Percentiles rank a stretch among this genome's conserved stretches.
Conservation (phyloP, 2,113 vertebrate species). For the Sapayoa aenigma region DNA sequence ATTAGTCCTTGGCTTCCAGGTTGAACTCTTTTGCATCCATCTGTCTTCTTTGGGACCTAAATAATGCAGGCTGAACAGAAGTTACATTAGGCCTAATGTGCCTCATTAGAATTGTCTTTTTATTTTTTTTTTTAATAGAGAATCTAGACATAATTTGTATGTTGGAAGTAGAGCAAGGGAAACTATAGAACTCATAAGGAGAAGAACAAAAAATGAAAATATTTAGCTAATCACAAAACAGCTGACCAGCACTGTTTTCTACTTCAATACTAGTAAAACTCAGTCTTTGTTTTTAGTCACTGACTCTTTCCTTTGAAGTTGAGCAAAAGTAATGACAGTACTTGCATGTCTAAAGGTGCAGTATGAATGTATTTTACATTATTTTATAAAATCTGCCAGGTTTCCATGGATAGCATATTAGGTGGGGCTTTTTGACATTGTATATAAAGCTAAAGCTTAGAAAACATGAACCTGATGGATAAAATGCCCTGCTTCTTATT, state of each 20-base stretch:
- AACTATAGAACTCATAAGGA: background rate
- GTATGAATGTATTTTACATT: background rate
- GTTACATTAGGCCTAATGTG: background rate
- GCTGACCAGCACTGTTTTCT: background rate
- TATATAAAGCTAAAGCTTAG: background rate
- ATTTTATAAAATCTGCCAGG: background rate
- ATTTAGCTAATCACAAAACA: background rate
- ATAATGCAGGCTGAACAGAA: background rate
- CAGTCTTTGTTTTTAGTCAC: background rate
- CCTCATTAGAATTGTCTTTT: rapidly evolving
- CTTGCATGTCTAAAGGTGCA: background rate
- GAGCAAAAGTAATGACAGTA: background rate
- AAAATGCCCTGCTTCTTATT: background rate
- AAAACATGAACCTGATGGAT: background rate
- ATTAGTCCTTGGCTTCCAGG: background rate
- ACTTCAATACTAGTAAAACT: background rate
- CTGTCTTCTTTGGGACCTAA: background rate
- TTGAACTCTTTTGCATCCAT: background rate
- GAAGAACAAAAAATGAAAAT: background rate
- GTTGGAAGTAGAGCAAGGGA: background rate
- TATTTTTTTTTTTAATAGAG: background rate
- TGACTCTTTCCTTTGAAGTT: background rate
- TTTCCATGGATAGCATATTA: background rate
- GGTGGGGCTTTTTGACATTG: background rate
- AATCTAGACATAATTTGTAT: background rate